These are phyloP conservation scores for Todiramphus saurophagus DNA, from an alignment of 2,113 vertebrate genomes.

Conservation along the genomic window DNA sequence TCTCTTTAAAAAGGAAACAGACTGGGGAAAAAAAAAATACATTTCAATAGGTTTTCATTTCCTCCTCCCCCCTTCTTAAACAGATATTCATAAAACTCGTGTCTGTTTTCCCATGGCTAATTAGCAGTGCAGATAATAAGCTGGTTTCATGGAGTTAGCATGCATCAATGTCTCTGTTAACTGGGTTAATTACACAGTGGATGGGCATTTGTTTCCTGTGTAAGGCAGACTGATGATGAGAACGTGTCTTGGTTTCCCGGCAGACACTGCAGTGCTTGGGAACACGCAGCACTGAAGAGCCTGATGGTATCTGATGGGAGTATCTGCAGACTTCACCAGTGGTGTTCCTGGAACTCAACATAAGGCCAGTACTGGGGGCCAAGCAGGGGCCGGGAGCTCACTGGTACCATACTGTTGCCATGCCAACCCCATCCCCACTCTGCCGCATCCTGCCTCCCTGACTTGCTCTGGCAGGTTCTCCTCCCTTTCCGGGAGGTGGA, in stretches of 20 bases:
- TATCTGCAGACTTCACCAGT: neutral
- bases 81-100: neutral
- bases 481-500: neutral
- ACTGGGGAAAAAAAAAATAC: neutral
- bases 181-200: constrained; percentile 57
- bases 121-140: constrained; percentile 58
- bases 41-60: neutral
- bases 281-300: neutral
- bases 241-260: neutral
- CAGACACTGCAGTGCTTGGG: neutral
- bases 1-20: neutral
- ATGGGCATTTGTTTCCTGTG: constrained; percentile 40
- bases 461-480: neutral
- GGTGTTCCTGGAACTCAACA: neutral
- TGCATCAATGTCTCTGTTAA: constrained; percentile 57
- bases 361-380: neutral
- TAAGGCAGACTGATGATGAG: neutral
- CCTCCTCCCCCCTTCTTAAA: neutral
- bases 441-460: neutral
- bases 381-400: neutral
- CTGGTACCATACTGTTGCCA: neutral
- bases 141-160: constrained; percentile 37
- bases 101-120: constrained; percentile 53
- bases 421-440: neutral
- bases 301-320: neutral